Evolutionary conservation across 2,113 vertebrate genomes (phyloP).

Genomic region (Nothobranchius furzeri): DNA sequence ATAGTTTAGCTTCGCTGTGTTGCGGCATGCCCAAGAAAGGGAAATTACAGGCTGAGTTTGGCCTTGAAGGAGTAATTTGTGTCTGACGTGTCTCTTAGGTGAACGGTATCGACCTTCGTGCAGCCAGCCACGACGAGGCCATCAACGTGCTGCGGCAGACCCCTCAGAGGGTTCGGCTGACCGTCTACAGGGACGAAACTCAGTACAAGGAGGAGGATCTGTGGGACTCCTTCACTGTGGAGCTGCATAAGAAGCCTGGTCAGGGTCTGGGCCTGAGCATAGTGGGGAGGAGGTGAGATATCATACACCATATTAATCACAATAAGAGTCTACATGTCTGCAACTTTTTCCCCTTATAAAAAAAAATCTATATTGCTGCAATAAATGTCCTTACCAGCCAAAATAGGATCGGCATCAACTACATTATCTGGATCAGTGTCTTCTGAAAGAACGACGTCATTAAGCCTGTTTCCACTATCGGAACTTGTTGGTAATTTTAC

Average conservation of each 20-base stretch:
- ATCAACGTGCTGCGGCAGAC: slow-evolving; percentile 96
- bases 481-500: no score
- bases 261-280: slow-evolving; percentile 96
- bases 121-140: slow-evolving; percentile 93
- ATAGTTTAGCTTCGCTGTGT: not conserved
- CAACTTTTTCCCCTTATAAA: no score
- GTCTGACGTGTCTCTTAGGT: slow-evolving; percentile 75
- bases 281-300: slow-evolving; percentile 89
- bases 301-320: no score
- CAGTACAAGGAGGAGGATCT: slow-evolving; percentile 96
- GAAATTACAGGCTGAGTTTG: not conserved
- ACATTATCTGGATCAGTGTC: no score
- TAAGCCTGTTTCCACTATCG: no score
- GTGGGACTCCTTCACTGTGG: slow-evolving; percentile 88
- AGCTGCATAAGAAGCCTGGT: slow-evolving; percentile 90
- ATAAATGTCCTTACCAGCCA: no score
- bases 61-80: not conserved
- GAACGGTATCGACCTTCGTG: slow-evolving; percentile 90
- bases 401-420: no score
- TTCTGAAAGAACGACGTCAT: no score
- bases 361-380: no score
- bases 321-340: no score
- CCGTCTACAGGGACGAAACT: slow-evolving; percentile 91
- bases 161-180: slow-evolving; percentile 87
- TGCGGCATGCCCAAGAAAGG: not conserved